phyloP scores from a whole-genome alignment of 2,797 vertebrate genomes.

The Halcyon chelicuti region DNA sequence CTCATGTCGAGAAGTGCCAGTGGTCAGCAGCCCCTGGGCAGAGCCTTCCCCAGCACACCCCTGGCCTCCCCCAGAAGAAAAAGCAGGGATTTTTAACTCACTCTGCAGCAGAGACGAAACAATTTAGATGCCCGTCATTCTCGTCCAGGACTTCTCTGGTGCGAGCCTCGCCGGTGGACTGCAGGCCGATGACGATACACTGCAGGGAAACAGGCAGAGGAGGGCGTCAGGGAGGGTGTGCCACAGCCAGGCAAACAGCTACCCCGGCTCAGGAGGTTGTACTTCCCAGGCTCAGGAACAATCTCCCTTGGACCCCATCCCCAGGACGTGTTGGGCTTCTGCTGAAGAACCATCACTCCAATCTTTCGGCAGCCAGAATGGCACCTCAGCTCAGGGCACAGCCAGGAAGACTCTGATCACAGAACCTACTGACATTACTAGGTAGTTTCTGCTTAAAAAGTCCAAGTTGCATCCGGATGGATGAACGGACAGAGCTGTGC shows the following conservation, averaged over 20 bases:
- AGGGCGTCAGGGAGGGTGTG: not conserved
- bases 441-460: not conserved
- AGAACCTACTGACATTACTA: not conserved
- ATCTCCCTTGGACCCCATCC: not conserved
- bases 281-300: not conserved
- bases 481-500: not conserved
- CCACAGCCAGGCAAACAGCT: not conserved
- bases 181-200: slow-evolving; percentile 96
- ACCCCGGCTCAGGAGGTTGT: not conserved
- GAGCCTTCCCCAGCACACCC: not conserved
- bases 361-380: not conserved
- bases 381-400: not conserved
- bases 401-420: not conserved
- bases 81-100: slow-evolving; percentile 7
- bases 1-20: not conserved
- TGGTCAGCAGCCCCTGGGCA: not conserved
- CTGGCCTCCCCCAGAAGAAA: not conserved
- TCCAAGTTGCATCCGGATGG: not conserved
- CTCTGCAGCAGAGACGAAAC: slow-evolving; percentile 95
- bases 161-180: slow-evolving; percentile 97
- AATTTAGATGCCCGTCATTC: slow-evolving; percentile 93
- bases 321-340: accelerated
- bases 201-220: not conserved
- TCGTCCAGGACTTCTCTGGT: slow-evolving; percentile 96
- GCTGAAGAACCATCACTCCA: not conserved